Evolutionary conservation across 2,797 vertebrate genomes (phyloP), one percentile per base, ranked within the genome.

Genomic region (Xenopus petersii): DNA sequence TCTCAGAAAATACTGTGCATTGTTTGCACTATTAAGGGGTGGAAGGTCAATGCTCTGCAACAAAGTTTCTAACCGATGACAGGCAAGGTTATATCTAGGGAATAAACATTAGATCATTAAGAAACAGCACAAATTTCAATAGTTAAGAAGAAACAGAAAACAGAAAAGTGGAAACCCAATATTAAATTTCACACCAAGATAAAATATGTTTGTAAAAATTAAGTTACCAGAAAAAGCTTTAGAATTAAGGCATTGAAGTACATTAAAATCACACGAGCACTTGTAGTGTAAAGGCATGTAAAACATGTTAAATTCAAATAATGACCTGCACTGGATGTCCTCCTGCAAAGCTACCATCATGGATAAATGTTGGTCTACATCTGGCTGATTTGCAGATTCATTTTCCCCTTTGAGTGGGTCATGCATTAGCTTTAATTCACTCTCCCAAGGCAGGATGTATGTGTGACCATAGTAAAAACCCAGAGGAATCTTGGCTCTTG

Each of bases 401-500:
- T 89, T 93, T 87, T 98, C 96, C 56, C 95, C 95, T 81, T 94
- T 89, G 63, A 98, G 89, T 55, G 97, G 96, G 83, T 99, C 97
- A 0, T 98, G 96, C 92, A 97, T 96, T 81, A 99, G 85, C 81
- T 99, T 99, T 16, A 98, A 88, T 79, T 99, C 97, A 67, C 95
- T 97, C 91, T 99, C 97, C 94, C 97, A 97, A 0, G 98, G 95
- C 67, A 99, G 87, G 79, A 99, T 98, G 84, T 98, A 99, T 0
- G 97, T 98, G 87, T 99, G 97, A 46, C 98, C 98, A 56, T 98
- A 99, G 84, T 99, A 99, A 90, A 98, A 97, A 17, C 98, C 98
- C 79, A 99, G 82, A 0, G 98, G 98, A 79, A 99, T 98, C 91
- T 99, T 99, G 48, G 98, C 98, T 75, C 98, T 93, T 6, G 97